Evolutionary conservation across 37 sponge, comb jelly and placozoan genomes (phyloP).

Genomic region (Dysidea cf. avara): DNA sequence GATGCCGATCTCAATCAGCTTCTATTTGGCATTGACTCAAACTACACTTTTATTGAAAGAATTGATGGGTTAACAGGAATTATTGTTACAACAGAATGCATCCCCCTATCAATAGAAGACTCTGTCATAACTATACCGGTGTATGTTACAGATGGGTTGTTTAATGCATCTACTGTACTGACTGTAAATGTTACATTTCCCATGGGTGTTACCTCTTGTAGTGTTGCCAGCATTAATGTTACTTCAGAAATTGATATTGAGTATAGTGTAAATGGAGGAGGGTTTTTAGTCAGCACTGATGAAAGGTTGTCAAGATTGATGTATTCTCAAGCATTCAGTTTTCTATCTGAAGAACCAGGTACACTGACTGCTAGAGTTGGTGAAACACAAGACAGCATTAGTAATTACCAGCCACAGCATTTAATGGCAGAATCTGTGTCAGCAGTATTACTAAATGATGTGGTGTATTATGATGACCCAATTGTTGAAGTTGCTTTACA

Average conservation of each 20-base stretch:
- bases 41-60: constrained; percentile 13
- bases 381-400: not conserved
- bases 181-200: constrained; percentile 18
- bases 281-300: constrained; percentile 9
- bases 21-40: too few species aligned
- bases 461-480: constrained; percentile 49
- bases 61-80: constrained; percentile 33
- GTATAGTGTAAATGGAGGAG: constrained; percentile 23
- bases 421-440: constrained; percentile 10
- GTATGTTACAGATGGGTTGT: constrained; percentile 28
- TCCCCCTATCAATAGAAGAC: not conserved
- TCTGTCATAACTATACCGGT: constrained; percentile 21
- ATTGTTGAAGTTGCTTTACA: constrained; percentile 48
- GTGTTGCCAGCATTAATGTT: too few species aligned
- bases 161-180: constrained; percentile 12
- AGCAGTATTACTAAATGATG: constrained; percentile 29
- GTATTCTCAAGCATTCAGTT: constrained; percentile 42
- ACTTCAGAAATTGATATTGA: constrained; percentile 18
- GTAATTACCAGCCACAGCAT: not conserved
- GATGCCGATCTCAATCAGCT: constrained; percentile 57
- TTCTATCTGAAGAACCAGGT: constrained; percentile 8
- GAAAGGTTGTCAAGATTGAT: not conserved
- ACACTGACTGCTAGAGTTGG: constrained; percentile 38
- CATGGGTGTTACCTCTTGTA: too few species aligned
- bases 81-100: not conserved